A percentile compares a stretch with the other conserved stretches of the same genome.
These are phyloP conservation scores for Lithophane semibrunnea DNA, from an alignment of 2,888 invertebrate species.

Conservation along the genomic window DNA sequence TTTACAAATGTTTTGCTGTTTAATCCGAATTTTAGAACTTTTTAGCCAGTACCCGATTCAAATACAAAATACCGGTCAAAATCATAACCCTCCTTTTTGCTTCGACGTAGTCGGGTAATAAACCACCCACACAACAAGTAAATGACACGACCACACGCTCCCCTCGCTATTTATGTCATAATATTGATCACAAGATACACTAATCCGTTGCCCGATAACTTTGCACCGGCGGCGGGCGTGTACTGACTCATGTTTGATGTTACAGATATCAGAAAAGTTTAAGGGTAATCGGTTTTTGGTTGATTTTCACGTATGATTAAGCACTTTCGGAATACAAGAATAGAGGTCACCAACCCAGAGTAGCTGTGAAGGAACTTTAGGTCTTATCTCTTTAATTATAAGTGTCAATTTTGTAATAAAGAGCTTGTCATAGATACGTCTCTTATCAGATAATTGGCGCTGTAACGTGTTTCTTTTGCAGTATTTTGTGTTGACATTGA, in stretches of 20 bases:
- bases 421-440: constrained; percentile 18
- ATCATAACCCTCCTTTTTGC: too few relatives aligned
- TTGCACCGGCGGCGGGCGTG: constrained; percentile 39
- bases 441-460: constrained; percentile 26
- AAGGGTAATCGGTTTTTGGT: constrained; percentile 28
- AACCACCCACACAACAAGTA: background rate
- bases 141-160: constrained; percentile 4
- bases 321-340: background rate
- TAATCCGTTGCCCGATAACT: constrained; percentile 51
- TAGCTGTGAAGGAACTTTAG: constrained; percentile 5
- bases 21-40: background rate
- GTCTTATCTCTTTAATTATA: constrained; percentile 13
- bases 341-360: background rate
- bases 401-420: constrained; percentile 27
- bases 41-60: background rate
- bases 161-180: constrained; percentile 43
- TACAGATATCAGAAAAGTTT: constrained; percentile 27
- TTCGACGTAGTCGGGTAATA: background rate
- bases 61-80: background rate
- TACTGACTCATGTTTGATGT: constrained; percentile 27
- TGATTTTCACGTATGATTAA: constrained; percentile 7
- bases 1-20: background rate
- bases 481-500: background rate
- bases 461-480: background rate
- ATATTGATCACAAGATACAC: constrained; percentile 57